Conservation (phyloP, 2,888 invertebrate genomes). For the Hydrotaea diabolus region DNA sequence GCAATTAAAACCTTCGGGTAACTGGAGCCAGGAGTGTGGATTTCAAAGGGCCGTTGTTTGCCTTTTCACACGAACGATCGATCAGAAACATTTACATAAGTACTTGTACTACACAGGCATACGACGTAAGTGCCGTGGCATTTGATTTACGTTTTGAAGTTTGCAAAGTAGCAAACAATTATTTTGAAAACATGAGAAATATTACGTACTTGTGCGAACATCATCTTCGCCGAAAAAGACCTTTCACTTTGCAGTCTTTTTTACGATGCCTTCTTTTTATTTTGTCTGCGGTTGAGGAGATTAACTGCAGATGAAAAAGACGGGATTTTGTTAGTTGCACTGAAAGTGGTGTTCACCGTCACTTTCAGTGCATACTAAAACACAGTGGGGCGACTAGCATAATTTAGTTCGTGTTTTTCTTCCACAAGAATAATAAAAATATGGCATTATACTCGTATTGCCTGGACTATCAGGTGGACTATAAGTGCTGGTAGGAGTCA, state of each 20-base stretch:
- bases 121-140: background rate
- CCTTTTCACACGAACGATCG: background rate
- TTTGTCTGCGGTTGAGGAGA: background rate
- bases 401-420: background rate
- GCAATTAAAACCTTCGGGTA: background rate
- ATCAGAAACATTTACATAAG: background rate
- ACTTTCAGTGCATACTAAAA: background rate
- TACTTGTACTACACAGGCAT: background rate
- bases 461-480: no score
- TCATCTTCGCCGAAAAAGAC: constrained; percentile 3
- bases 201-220: constrained; percentile 25
- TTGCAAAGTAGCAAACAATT: constrained; percentile 7
- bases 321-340: constrained; percentile 2
- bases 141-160: background rate
- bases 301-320: background rate
- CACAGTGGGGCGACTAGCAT: background rate
- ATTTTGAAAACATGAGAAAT: constrained; percentile 14
- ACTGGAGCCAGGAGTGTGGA: background rate
- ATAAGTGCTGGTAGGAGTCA: no score
- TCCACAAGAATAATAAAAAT: no score
- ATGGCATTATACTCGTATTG: no score
- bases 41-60: background rate
- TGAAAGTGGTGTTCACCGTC: background rate
- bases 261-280: background rate
- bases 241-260: constrained; percentile 28